These are phyloP conservation scores for Girardinus metallicus DNA, from an alignment of 2,797 vertebrate genomes.

Conservation along the genomic window DNA sequence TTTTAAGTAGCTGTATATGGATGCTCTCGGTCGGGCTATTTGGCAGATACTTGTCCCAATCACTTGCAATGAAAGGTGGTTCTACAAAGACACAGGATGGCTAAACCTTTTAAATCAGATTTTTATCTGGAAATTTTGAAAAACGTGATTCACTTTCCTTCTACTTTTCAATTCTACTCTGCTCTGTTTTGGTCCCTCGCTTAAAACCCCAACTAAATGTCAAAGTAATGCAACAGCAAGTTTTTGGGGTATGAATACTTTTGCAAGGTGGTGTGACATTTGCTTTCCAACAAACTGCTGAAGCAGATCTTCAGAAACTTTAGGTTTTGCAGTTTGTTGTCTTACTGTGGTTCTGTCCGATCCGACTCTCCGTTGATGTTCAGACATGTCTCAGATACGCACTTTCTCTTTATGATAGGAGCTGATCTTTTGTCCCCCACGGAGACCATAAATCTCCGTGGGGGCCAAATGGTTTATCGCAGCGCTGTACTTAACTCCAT, in stretches of 20 bases:
- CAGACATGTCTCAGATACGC: neutral
- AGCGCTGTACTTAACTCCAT: neutral
- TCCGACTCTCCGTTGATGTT: neutral
- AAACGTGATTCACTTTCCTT: neutral
- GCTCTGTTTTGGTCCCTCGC: neutral
- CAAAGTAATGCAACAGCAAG: neutral
- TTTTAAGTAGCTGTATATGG: neutral
- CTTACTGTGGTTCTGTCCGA: neutral
- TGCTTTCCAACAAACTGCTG: neutral
- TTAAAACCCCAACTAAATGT: neutral
- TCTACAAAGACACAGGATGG: neutral
- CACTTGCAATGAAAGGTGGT: neutral
- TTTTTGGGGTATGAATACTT: neutral
- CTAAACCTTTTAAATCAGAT: neutral
- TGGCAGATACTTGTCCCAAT: neutral
- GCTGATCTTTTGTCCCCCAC: neutral
- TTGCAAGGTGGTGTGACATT: neutral
- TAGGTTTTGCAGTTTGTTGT: neutral
- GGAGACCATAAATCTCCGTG: neutral
- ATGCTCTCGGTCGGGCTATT: neutral
- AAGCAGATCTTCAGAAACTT: neutral
- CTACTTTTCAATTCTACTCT: neutral
- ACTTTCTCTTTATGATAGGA: neutral
- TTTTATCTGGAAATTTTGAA: neutral
- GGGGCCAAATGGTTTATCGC: neutral